These are phyloP conservation scores for Hirtodrosophila duncani DNA, from an alignment of 2,888 invertebrate species.

Conservation along the genomic window DNA sequence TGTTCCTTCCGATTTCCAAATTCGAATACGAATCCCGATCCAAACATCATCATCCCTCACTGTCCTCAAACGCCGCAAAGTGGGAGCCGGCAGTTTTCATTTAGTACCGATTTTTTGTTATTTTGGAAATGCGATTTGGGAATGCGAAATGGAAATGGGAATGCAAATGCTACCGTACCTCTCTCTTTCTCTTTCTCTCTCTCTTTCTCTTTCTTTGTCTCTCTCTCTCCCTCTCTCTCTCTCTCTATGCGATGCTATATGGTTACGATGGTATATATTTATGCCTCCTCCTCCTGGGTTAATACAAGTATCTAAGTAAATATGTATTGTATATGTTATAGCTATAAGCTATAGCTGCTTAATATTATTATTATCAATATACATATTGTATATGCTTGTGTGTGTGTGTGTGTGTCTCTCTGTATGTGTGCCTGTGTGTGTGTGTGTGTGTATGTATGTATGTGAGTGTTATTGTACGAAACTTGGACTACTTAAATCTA, in stretches of 20 bases:
- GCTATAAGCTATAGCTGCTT: too few species aligned
- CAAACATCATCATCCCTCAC: not conserved
- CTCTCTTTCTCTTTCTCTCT: not conserved
- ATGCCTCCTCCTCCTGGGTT: constrained; percentile 37
- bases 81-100: too few species aligned
- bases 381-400: not conserved
- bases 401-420: constrained; percentile 22
- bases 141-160: too few species aligned
- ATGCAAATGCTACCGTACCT: too few species aligned
- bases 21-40: not conserved
- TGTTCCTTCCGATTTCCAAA: constrained; percentile 10
- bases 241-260: constrained; percentile 2
- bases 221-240: not conserved
- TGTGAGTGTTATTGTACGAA: constrained; percentile 48
- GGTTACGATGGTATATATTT: constrained; percentile 29
- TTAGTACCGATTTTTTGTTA: too few species aligned
- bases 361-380: not conserved
- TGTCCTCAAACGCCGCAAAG: too few species aligned
- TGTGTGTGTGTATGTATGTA: not conserved
- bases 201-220: not conserved
- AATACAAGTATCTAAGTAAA: constrained; percentile 44
- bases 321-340: constrained; percentile 70
- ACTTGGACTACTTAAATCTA: constrained; percentile 75
- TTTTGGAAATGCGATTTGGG: too few species aligned
- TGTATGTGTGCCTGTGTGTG: not conserved